Evolutionary conservation across 2,797 vertebrate genomes (phyloP), one percentile per base, ranked within the genome.

Genomic region (Eulemur albifrons): DNA sequence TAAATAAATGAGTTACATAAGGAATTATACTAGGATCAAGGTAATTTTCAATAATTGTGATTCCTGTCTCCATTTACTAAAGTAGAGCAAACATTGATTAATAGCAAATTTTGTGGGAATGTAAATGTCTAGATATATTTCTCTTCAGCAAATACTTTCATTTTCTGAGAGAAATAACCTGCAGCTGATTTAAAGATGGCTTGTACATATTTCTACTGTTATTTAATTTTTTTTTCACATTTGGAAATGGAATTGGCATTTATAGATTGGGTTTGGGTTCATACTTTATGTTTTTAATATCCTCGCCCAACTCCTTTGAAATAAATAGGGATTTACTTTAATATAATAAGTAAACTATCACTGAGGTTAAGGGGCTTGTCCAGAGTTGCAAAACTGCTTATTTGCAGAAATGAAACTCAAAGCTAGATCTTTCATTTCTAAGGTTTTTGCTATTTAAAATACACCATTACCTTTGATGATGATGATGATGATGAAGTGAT

Each of bases 41-140:
- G 20, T 88, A 90, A 91, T 90, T 94, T 94, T 23, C 32, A 85
- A 50, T 93, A 91, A 86, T 82, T 85, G n/a, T 76, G 40, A 75
- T 95, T 94, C 59, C 38, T 77, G 12, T 94, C 27, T 83, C 35
- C 70, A 25, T 72, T 94, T 89, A 91, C 15, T 69, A 54, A 92
- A 57, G 8, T 63, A 75, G 27, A 63, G 23, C 43, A 90, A 79
- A 87, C n/a, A 69, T 54, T 82, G 82, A 89, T 85, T 72, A 94
- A 70, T 76, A 81, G 43, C 38, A 85, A 70, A 70, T 91, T 95
- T 93, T 91, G 40, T 93, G 73, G 4, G 67, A 89, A 9, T 80
- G 2, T 87, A 45, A 77, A 35, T 90, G 40, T 82, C 45, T 85
- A 90, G 32, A 61, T 93, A 13, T 69, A 43, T 73, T 70, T 96